A percentile compares a stretch with the other conserved stretches of the same genome.
These are phyloP conservation scores for Pseudococcus longispinus DNA, from an alignment of 2,888 invertebrate genomes.

Conservation along the genomic window DNA sequence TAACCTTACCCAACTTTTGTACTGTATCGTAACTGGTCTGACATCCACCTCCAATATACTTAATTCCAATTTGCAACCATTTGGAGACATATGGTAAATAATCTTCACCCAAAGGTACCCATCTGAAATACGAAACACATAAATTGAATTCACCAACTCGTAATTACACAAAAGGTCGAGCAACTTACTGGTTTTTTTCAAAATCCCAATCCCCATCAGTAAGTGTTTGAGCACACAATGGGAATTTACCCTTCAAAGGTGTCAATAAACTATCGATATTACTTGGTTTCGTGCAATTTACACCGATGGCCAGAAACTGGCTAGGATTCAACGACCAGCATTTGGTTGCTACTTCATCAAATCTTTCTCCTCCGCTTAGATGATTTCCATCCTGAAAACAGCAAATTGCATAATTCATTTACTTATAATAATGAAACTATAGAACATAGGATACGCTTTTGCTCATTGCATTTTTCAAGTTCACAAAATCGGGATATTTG, in stretches of 20 bases:
- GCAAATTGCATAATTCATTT: too few species aligned
- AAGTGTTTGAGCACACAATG: slow-evolving; percentile 90
- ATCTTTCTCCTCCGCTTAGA: slow-evolving; percentile 82
- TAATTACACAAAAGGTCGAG: too few species aligned
- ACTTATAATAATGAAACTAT: too few species aligned
- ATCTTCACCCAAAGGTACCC: background rate
- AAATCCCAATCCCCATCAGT: slow-evolving; percentile 83
- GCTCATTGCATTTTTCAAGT: too few species aligned
- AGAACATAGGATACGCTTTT: too few species aligned
- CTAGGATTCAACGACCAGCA: slow-evolving; percentile 68
- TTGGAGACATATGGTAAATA: background rate
- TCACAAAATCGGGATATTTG: too few species aligned
- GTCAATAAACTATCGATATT: slow-evolving; percentile 69
- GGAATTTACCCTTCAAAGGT: slow-evolving; percentile 66
- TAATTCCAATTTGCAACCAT: background rate
- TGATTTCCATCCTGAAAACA: slow-evolving; percentile 69
- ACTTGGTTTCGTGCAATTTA: slow-evolving; percentile 82
- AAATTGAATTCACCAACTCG: too few species aligned
- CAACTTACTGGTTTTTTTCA: slow-evolving; percentile 58
- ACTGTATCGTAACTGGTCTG: background rate
- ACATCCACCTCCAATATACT: background rate
- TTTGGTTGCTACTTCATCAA: slow-evolving; percentile 74
- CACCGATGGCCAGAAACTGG: slow-evolving; percentile 84
- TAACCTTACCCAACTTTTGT: background rate
- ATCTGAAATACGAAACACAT: background rate